A percentile compares a stretch with the other conserved stretches of the same genome.
These are phyloP conservation scores for Ptilonorhynchus violaceus DNA, from an alignment of 2,113 vertebrate species.

Conservation along the genomic window DNA sequence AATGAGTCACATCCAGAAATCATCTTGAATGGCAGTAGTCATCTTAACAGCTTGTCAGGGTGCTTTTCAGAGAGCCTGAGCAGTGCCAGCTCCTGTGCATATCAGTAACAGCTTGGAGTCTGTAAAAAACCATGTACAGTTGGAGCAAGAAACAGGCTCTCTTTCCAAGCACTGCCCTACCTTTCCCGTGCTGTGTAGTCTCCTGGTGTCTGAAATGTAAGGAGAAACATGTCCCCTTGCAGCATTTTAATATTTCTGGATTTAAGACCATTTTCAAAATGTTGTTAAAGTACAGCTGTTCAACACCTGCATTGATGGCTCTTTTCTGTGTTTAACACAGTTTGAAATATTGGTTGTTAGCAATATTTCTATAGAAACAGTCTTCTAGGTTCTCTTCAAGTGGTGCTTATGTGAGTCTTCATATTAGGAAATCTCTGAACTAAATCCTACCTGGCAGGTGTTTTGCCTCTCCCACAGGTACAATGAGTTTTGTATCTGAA, in stretches of 20 bases:
- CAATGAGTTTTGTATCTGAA: not conserved
- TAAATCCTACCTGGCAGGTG: not conserved
- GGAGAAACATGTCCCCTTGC: not conserved
- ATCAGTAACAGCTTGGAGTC: conserved; percentile 16
- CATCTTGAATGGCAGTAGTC: not conserved
- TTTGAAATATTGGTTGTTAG: not conserved
- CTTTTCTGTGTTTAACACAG: not conserved
- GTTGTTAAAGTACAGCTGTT: not conserved
- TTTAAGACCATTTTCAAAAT: not conserved
- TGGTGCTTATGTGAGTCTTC: not conserved
- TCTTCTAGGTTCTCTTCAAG: not conserved
- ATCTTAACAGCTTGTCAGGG: conserved; percentile 19
- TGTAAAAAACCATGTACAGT: not conserved
- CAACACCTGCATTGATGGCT: not conserved
- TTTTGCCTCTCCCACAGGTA: not conserved
- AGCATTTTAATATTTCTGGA: not conserved
- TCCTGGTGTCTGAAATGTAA: not conserved
- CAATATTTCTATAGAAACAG: not conserved
- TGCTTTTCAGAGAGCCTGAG: not conserved
- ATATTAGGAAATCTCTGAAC: not conserved
- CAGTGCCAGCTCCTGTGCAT: not conserved
- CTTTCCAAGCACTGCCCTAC: not conserved
- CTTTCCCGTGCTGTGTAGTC: not conserved
- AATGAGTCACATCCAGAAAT: not conserved
- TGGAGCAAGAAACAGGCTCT: not conserved